Evolutionary conservation across 2,888 invertebrate species (phyloP).

Genomic region (Netelia inedita): DNA sequence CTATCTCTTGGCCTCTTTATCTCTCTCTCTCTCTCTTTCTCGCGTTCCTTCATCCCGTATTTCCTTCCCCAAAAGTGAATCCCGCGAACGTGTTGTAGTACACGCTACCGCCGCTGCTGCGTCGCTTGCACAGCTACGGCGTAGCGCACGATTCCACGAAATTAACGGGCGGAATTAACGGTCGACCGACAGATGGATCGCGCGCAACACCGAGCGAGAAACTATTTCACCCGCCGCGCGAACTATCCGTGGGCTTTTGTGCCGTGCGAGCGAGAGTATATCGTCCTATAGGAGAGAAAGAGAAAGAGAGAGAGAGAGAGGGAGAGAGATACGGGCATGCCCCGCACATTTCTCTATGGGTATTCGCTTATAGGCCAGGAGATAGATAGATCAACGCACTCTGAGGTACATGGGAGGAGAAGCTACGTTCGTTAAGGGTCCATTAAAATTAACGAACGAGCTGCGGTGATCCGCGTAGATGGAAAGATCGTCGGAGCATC

Average conservation of each 20-base stretch:
- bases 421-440: conserved; percentile 36
- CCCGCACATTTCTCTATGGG: not conserved
- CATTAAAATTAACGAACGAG: conserved; percentile 53
- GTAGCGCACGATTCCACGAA: conserved; percentile 69
- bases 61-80: conserved; percentile 16
- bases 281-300: not conserved
- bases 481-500: conserved; percentile 33
- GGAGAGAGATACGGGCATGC: conserved; percentile 3
- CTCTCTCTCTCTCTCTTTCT: too few relatives aligned
- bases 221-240: conserved; percentile 43
- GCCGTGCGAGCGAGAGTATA: not conserved
- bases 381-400: not conserved
- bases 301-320: too few relatives aligned
- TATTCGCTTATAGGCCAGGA: too few relatives aligned
- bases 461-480: conserved; percentile 63
- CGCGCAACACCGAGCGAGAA: conserved; percentile 48
- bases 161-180: conserved; percentile 74
- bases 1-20: too few relatives aligned
- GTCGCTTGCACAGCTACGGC: conserved; percentile 31
- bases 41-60: too few relatives aligned
- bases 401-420: conserved; percentile 5
- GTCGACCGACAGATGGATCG: conserved; percentile 71
- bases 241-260: conserved; percentile 11
- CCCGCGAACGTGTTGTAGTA: conserved; percentile 21
- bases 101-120: conserved; percentile 29